Conservation (phyloP, 2,888 invertebrate species). For the Protonemura montana region DNA sequence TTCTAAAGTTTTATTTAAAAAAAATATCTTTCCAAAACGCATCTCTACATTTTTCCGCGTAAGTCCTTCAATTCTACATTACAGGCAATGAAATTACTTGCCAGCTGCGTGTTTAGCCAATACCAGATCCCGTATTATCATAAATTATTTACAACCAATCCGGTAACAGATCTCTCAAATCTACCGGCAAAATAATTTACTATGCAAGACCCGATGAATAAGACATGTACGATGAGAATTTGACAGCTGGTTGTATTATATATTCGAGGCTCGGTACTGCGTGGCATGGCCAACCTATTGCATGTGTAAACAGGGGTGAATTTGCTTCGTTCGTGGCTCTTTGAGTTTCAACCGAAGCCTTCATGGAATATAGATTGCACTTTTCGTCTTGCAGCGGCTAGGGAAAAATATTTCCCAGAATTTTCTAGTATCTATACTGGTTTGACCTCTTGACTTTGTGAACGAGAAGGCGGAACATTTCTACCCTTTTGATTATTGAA, state of each 20-base stretch:
- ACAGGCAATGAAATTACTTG: not conserved
- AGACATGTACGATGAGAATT: not conserved
- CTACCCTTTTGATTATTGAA: too few relatives aligned
- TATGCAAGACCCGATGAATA: not conserved
- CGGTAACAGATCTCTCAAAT: not conserved
- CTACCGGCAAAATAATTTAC: not conserved
- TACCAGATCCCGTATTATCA: not conserved
- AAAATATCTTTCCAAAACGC: too few relatives aligned
- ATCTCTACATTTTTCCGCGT: too few relatives aligned
- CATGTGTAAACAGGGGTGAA: not conserved
- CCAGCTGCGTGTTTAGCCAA: not conserved
- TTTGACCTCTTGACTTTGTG: too few relatives aligned
- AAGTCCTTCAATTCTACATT: too few relatives aligned
- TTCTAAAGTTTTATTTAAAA: too few relatives aligned
- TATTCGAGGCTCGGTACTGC: not conserved
- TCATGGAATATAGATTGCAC: not conserved
- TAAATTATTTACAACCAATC: not conserved
- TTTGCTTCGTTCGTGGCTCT: not conserved
- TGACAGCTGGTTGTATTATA: not conserved
- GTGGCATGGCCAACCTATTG: not conserved
- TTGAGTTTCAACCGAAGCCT: not conserved
- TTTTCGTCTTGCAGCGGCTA: too few relatives aligned
- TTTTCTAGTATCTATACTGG: too few relatives aligned
- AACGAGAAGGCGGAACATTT: too few relatives aligned
- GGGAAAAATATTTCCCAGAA: too few relatives aligned